Evolutionary conservation across 2,888 invertebrate genomes (phyloP).

Genomic region (Drosophila pseudotakahashii): DNA sequence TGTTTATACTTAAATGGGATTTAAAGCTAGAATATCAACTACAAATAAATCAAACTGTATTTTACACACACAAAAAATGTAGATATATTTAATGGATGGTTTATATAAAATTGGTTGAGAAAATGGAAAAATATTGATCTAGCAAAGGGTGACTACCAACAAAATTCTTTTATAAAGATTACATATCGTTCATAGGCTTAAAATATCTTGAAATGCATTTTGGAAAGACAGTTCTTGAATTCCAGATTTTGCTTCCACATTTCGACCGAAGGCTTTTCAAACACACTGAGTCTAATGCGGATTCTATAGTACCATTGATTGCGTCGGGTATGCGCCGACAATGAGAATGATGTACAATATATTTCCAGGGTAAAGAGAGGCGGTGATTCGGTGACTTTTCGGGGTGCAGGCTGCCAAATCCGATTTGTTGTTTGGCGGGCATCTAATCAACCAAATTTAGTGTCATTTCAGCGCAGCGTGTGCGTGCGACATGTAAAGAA

Average conservation of each 20-base stretch:
- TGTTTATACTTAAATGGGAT: not conserved
- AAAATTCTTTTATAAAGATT: too few species aligned
- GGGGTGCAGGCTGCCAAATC: conserved; percentile 18
- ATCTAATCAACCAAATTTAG: conserved; percentile 79
- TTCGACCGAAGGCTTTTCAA: not conserved
- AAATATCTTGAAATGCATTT: too few species aligned
- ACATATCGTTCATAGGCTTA: too few species aligned
- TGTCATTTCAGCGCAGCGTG: conserved; percentile 62
- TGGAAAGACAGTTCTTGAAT: too few species aligned
- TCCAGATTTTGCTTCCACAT: too few species aligned
- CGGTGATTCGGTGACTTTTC: conserved; percentile 12
- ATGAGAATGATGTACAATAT: conserved; percentile 14
- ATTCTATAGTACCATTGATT: conserved; percentile 15
- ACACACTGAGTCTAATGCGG: not conserved
- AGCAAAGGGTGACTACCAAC: not conserved
- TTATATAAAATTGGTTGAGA: conserved; percentile 10
- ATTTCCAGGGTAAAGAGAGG: conserved; percentile 11
- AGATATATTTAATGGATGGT: conserved; percentile 5
- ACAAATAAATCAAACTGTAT: too few species aligned
- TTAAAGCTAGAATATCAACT: too few species aligned
- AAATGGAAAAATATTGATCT: not conserved
- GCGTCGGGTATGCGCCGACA: conserved; percentile 1
- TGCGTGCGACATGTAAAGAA: conserved; percentile 63
- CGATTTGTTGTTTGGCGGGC: conserved; percentile 52
- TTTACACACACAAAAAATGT: not conserved